Conservation (phyloP, 2,113 vertebrate species). For the Ophiodon elongatus region DNA sequence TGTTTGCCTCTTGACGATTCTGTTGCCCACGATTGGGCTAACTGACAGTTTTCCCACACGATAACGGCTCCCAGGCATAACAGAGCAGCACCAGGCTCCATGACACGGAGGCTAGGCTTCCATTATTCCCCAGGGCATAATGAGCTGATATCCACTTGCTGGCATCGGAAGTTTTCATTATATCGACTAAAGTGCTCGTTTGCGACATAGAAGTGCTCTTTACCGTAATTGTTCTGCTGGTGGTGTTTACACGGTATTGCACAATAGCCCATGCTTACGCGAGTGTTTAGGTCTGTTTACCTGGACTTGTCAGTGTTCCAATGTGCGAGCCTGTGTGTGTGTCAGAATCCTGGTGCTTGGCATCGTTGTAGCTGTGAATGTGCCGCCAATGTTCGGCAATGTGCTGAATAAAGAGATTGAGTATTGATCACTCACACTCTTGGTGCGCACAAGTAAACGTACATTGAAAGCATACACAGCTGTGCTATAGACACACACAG, state of each 20-base stretch:
- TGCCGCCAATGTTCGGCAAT: slow-evolving; percentile 39
- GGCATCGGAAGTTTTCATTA: slow-evolving; percentile 73
- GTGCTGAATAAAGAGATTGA: slow-evolving; percentile 69
- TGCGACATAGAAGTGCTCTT: slow-evolving; percentile 56
- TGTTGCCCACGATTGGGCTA: slow-evolving; percentile 34
- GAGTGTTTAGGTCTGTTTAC: slow-evolving; percentile 49
- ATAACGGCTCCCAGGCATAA: slow-evolving; percentile 51
- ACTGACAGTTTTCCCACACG: slow-evolving; percentile 48
- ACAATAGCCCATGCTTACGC: slow-evolving; percentile 47
- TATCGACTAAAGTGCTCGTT: slow-evolving; percentile 60
- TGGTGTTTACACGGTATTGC: slow-evolving; percentile 49
- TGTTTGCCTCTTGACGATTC: slow-evolving; percentile 6
- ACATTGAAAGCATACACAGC: slow-evolving; percentile 21
- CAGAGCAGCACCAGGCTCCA: slow-evolving; percentile 35
- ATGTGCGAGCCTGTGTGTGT: not conserved
- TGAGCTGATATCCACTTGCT: slow-evolving; percentile 63
- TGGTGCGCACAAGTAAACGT: not conserved
- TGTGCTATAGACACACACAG: slow-evolving; percentile 2
- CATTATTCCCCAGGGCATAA: slow-evolving; percentile 68
- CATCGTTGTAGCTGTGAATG: slow-evolving; percentile 65
- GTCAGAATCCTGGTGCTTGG: slow-evolving; percentile 22
- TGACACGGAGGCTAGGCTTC: slow-evolving; percentile 58
- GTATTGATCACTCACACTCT: slow-evolving; percentile 63
- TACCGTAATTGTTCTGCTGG: slow-evolving; percentile 69
- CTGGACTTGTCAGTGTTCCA: slow-evolving; percentile 32